Conservation (phyloP, 2,888 invertebrate genomes). For the Callimorpha dominula region DNA sequence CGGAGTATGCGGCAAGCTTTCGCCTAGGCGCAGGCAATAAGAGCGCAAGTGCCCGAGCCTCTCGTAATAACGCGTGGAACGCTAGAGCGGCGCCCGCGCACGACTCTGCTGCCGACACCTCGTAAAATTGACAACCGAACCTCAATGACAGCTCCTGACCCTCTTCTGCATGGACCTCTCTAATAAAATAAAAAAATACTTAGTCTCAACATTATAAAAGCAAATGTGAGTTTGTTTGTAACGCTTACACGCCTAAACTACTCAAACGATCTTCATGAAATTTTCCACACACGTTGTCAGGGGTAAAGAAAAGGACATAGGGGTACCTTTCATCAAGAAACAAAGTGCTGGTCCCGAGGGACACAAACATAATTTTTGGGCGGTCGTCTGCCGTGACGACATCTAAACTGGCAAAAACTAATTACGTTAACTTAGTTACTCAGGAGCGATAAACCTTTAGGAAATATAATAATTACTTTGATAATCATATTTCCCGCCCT, state of each 20-base stretch:
- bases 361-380: too few relatives aligned
- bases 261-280: background rate
- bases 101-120: slow-evolving; percentile 94
- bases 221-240: background rate
- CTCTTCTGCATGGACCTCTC: slow-evolving; percentile 93
- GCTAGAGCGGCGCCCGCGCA: slow-evolving; percentile 93
- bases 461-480: too few relatives aligned
- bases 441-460: too few relatives aligned
- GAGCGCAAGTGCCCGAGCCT: slow-evolving; percentile 91
- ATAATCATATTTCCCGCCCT: too few relatives aligned
- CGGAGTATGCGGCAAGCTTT: slow-evolving; percentile 92
- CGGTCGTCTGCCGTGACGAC: too few relatives aligned
- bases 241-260: background rate
- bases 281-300: background rate
- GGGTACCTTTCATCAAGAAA: too few relatives aligned
- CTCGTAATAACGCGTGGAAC: slow-evolving; percentile 91
- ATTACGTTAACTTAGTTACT: too few relatives aligned
- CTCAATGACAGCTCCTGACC: slow-evolving; percentile 92
- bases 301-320: background rate
- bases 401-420: too few relatives aligned
- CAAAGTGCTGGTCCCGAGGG: too few relatives aligned
- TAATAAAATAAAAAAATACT: slow-evolving; percentile 52
- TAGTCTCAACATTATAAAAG: background rate
- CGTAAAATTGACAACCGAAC: slow-evolving; percentile 94
- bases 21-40: slow-evolving; percentile 89